Base-by-base conservation (phyloP, 2,113 vertebrate genomes). In the Platichthys stellatus region DNA sequence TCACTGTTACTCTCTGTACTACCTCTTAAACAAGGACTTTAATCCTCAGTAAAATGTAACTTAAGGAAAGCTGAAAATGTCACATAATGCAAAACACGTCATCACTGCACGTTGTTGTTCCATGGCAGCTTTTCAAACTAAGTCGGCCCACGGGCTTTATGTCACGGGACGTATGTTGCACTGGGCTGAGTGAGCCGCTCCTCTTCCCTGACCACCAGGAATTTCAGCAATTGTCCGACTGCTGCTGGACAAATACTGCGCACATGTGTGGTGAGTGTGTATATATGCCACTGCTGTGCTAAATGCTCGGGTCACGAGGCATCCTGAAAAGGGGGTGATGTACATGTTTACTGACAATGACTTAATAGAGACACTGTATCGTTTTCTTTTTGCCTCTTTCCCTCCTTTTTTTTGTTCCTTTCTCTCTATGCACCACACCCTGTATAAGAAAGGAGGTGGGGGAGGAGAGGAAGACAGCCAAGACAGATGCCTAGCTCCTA, bases 361-460 rank as follows among this genome's bases (percentile, higher is more conserved):
- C 70, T 84, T 89, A 81, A 91, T 87, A 75, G 57, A 90, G 85
- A 86, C 66, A 72, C 72, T 74, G 63, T 63, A 83, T 85, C 56
- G 58, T 84, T 80, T 63, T 35, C 58, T 82, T 81, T 9, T 77
- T 65, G 45, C 66, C 67, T 62, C 69, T 35, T 3, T 8, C 64
- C 5, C 20, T 64, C 56, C 56, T 71, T 66, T 72, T 68, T 67
- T 76, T 57, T 40, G 26, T 63, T 49, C 28, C 57, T 24, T 31
- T 31, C 56, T 60, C 67, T 67, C 66, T 65, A 2, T 65, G 28
- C 1, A 17, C 67, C 72, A 71, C 79, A 88, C 80, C 80, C 75
- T 38, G 2, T 8, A 66, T 21, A 67, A 84, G 35, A 76, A 68
- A 70, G 49, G 56, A 8, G 31, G 23, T 62, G 59, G 61, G 78